Percentiles rank a stretch among this genome's conserved stretches.
Conservation (phyloP, 2,113 vertebrate species). For the Cacatua alba region DNA sequence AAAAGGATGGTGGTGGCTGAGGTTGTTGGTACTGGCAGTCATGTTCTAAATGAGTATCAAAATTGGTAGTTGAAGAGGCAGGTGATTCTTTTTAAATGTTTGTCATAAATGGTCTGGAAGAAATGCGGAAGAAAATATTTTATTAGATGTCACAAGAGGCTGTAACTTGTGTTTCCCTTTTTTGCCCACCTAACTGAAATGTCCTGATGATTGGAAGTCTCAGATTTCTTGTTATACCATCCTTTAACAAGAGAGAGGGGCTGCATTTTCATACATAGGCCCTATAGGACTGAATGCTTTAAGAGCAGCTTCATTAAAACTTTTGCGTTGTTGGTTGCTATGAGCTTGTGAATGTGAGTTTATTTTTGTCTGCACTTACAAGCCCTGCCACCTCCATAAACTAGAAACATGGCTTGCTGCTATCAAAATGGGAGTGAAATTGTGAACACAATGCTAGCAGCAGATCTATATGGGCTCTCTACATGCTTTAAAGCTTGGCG, state of each 20-base stretch:
- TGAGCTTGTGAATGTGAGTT: background rate
- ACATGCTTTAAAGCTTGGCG: accelerated
- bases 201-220: accelerated
- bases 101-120: background rate
- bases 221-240: accelerated
- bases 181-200: accelerated
- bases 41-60: background rate
- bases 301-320: background rate
- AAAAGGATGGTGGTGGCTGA: background rate
- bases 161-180: background rate
- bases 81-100: background rate
- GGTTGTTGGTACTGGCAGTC: accelerated
- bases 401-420: accelerated
- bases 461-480: background rate
- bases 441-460: background rate
- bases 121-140: background rate
- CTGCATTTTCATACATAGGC: background rate
- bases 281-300: background rate
- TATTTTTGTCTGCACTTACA: background rate
- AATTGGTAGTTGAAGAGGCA: background rate
- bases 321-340: background rate
- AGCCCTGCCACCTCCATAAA: background rate
- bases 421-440: background rate
- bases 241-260: no score
- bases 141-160: background rate